These are phyloP conservation scores for Cyanocitta stelleri DNA, from an alignment of 2,113 vertebrate genomes.

Conservation along the genomic window DNA sequence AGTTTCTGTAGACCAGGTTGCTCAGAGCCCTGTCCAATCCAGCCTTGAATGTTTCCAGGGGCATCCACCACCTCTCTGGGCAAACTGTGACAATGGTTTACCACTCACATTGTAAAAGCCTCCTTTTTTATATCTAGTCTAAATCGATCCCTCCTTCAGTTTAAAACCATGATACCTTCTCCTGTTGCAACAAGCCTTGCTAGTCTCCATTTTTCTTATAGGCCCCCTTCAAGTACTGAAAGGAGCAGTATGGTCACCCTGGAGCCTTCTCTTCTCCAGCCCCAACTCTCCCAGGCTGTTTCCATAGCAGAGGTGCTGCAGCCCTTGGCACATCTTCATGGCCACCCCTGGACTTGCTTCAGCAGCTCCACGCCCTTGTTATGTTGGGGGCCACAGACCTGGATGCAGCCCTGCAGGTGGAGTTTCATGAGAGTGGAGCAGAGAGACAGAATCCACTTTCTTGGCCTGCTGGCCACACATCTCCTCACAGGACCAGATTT, in stretches of 20 bases:
- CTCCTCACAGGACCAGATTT: background rate
- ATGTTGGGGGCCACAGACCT: background rate
- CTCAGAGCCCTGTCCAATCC: background rate
- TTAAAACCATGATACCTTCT: background rate
- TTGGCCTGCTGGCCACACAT: background rate
- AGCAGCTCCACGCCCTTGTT: background rate
- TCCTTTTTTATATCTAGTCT: background rate
- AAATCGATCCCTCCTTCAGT: background rate
- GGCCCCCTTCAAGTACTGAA: background rate
- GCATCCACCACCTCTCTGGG: background rate
- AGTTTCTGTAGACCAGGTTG: background rate
- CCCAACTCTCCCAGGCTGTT: background rate
- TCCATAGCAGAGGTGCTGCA: background rate
- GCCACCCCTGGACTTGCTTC: background rate
- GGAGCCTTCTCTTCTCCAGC: background rate
- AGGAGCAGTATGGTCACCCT: background rate
- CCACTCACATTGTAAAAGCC: background rate
- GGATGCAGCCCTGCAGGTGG: background rate
- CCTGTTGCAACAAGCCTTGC: background rate
- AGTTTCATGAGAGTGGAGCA: background rate
- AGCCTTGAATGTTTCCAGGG: background rate
- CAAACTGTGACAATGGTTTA: background rate
- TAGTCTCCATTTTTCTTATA: background rate
- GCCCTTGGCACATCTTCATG: background rate
- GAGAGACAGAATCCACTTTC: background rate